A percentile compares a stretch with the other conserved stretches of the same genome.
phyloP scores from a whole-genome alignment of 2,797 vertebrate species.

The Varecia variegata region DNA sequence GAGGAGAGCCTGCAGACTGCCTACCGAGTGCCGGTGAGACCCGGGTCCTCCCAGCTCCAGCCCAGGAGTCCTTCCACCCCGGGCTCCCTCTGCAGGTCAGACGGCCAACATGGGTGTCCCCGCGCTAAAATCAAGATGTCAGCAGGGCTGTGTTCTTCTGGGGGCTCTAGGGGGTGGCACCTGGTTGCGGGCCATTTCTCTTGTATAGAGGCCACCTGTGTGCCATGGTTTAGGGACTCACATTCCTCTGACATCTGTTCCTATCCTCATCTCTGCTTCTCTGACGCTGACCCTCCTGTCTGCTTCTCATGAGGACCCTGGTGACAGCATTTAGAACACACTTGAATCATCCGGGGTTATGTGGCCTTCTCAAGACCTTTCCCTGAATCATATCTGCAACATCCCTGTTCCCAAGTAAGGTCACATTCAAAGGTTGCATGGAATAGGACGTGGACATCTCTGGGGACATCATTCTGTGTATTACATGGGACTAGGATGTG shows the following conservation, averaged over 20 bases:
- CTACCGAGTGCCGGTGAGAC: fast-evolving
- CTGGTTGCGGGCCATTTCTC: too few species aligned
- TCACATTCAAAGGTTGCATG: background rate
- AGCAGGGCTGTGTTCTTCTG: background rate
- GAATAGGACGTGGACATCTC: too few species aligned
- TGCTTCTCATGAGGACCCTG: too few species aligned
- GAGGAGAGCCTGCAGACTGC: background rate
- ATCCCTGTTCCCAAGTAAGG: too few species aligned
- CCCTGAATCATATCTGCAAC: too few species aligned
- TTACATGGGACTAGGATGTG: too few species aligned
- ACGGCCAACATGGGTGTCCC: background rate
- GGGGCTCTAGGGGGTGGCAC: background rate
- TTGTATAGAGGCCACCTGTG: background rate
- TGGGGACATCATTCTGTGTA: background rate
- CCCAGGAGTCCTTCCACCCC: fast-evolving
- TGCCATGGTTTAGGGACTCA: background rate
- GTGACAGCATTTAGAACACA: background rate
- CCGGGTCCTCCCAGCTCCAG: background rate
- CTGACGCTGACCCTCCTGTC: fast-evolving
- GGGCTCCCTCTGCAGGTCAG: background rate
- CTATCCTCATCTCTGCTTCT: background rate
- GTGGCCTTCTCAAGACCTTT: background rate
- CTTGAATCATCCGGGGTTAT: background rate
- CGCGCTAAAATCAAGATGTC: too few species aligned
- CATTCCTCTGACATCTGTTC: background rate